Evolutionary conservation across 1,140 invertebrate species (phyloP).

Genomic region (Diploscapter pachys): DNA sequence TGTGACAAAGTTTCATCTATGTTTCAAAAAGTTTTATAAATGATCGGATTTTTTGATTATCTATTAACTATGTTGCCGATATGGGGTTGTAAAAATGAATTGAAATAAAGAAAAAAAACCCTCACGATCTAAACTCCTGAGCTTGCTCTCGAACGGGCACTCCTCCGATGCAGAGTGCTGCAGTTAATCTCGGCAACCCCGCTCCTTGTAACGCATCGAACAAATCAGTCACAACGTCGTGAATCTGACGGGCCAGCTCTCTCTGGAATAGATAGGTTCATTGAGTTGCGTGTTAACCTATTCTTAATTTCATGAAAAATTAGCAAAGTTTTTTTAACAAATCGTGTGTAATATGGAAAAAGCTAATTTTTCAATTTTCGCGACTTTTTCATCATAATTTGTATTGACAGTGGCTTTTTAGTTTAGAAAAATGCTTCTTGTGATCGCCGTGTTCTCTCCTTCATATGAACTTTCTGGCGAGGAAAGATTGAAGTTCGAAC

Average conservation of each 20-base stretch:
- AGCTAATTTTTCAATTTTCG: too few relatives aligned
- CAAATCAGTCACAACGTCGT: slow-evolving; percentile 85
- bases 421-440: too few relatives aligned
- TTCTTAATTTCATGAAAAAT: neutral
- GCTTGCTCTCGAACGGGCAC: slow-evolving; percentile 85
- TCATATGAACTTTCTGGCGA: too few relatives aligned
- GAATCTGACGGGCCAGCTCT: slow-evolving; percentile 94
- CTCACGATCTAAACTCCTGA: slow-evolving; percentile 75
- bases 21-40: too few relatives aligned
- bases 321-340: neutral
- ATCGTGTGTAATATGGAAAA: too few relatives aligned
- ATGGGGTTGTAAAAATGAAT: neutral
- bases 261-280: slow-evolving; percentile 61
- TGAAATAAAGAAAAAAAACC: slow-evolving; percentile 23
- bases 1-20: too few relatives aligned
- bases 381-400: too few relatives aligned
- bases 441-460: too few relatives aligned
- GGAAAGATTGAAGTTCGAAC: too few relatives aligned
- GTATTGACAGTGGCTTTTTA: too few relatives aligned
- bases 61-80: too few relatives aligned
- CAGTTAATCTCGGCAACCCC: slow-evolving; percentile 77
- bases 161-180: slow-evolving; percentile 89
- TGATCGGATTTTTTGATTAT: too few relatives aligned
- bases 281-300: neutral
- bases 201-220: slow-evolving; percentile 70